These are phyloP conservation scores for Formica aserva DNA, from an alignment of 2,888 invertebrate genomes.

Conservation along the genomic window DNA sequence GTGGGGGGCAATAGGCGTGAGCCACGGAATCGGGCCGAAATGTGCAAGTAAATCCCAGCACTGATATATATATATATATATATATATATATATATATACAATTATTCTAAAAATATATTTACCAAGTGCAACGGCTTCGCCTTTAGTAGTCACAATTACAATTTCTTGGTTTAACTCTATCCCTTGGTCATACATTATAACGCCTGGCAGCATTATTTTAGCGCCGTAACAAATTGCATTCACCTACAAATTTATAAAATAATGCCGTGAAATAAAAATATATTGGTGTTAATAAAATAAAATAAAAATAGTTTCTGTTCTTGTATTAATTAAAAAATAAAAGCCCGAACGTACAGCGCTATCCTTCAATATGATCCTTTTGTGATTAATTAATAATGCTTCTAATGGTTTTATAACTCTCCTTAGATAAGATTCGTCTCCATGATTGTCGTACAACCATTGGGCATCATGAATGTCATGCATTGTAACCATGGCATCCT, in stretches of 20 bases:
- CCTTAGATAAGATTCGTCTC: slow-evolving; percentile 96
- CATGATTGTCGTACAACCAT: slow-evolving; percentile 97
- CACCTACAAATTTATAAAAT: slow-evolving; percentile 86
- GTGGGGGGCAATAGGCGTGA: too few species aligned
- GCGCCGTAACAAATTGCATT: slow-evolving; percentile 99
- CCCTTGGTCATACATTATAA: too few species aligned
- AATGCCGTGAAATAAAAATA: background rate
- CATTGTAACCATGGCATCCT: slow-evolving; percentile 97
- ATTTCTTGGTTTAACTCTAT: slow-evolving; percentile 89
- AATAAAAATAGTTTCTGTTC: too few species aligned
- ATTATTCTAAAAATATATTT: slow-evolving; percentile 67
- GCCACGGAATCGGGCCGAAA: too few species aligned
- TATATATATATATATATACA: too few species aligned
- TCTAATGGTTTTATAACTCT: slow-evolving; percentile 97
- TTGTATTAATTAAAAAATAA: slow-evolving; percentile 13
- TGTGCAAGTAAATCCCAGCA: too few species aligned
- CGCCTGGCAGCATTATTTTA: slow-evolving; percentile 92
- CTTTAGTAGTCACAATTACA: slow-evolving; percentile 85
- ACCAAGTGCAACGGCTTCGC: slow-evolving; percentile 95
- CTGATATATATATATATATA: too few species aligned
- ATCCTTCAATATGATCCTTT: slow-evolving; percentile 99
- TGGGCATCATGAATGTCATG: slow-evolving; percentile 99
- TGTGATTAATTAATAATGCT: slow-evolving; percentile 95
- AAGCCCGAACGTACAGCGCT: slow-evolving; percentile 91
- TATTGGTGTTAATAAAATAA: background rate